phyloP scores from a whole-genome alignment of 2,797 vertebrate genomes.

The Anas flavirostris region DNA sequence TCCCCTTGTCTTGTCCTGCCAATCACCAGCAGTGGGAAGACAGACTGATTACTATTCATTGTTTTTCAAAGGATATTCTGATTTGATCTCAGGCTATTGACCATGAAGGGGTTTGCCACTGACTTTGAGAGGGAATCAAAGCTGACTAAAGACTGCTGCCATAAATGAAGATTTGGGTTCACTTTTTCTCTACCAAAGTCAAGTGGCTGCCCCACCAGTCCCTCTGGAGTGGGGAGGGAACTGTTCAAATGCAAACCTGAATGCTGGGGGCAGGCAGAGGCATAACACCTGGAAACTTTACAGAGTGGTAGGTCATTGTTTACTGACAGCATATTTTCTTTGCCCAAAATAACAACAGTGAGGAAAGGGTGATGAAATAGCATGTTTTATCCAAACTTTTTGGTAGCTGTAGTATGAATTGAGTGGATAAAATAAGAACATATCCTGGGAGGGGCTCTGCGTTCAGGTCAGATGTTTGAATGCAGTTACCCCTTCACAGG shows the following conservation, averaged over 20 bases:
- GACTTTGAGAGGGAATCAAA: background rate
- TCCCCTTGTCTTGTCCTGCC: conserved; percentile 5
- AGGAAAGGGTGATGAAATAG: background rate
- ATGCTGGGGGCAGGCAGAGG: accelerated
- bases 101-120: conserved; percentile 44
- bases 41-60: conserved; percentile 12
- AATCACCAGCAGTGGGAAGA: conserved; percentile 13
- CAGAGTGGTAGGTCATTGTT: background rate
- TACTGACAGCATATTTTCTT: background rate
- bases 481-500: background rate
- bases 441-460: background rate
- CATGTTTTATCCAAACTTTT: background rate
- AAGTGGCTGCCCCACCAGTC: background rate
- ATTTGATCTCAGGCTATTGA: conserved; percentile 30
- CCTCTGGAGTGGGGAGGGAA: accelerated
- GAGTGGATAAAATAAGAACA: background rate
- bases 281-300: background rate
- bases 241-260: background rate
- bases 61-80: background rate
- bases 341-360: background rate
- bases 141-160: background rate
- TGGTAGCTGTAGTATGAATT: background rate
- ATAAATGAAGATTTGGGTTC: background rate
- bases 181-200: background rate
- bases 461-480: background rate